Conservation (phyloP, 2,113 vertebrate species). For the Nettapus auritus region DNA sequence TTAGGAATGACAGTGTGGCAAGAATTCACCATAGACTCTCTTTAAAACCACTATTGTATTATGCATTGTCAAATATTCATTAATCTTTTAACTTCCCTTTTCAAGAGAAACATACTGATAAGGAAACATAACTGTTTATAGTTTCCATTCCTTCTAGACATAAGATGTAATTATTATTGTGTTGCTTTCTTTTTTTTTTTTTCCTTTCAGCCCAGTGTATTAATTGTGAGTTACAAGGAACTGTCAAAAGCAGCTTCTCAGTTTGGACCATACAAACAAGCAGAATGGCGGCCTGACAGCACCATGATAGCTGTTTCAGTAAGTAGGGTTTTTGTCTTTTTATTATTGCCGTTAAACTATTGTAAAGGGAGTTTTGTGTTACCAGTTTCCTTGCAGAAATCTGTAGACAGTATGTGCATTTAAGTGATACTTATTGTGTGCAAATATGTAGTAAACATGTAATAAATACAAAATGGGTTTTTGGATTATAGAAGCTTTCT, state of each 20-base stretch:
- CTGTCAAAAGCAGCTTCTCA: constrained; percentile 88
- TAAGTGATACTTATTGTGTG: neutral
- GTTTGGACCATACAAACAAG: constrained; percentile 91
- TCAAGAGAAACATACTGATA: neutral
- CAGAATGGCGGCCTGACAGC: constrained; percentile 94
- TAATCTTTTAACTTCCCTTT: neutral
- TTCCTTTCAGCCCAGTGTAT: constrained; percentile 90
- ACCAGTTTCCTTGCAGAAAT: neutral
- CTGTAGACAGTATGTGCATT: neutral
- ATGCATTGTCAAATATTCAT: neutral
- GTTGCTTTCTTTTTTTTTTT: neutral
- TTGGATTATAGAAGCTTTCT: neutral
- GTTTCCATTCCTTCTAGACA: neutral
- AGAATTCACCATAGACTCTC: neutral
- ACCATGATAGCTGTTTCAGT: constrained; percentile 95
- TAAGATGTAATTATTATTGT: neutral
- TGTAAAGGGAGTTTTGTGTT: neutral
- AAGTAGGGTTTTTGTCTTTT: constrained; percentile 73
- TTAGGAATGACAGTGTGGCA: neutral
- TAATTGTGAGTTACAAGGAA: constrained; percentile 96
- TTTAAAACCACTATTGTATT: neutral
- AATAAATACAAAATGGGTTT: neutral
- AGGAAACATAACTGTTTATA: neutral
- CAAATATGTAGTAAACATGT: neutral
- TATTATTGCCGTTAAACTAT: neutral